These are phyloP conservation scores for Phalacrocorax aristotelis DNA, from an alignment of 2,113 vertebrate genomes.

Conservation along the genomic window DNA sequence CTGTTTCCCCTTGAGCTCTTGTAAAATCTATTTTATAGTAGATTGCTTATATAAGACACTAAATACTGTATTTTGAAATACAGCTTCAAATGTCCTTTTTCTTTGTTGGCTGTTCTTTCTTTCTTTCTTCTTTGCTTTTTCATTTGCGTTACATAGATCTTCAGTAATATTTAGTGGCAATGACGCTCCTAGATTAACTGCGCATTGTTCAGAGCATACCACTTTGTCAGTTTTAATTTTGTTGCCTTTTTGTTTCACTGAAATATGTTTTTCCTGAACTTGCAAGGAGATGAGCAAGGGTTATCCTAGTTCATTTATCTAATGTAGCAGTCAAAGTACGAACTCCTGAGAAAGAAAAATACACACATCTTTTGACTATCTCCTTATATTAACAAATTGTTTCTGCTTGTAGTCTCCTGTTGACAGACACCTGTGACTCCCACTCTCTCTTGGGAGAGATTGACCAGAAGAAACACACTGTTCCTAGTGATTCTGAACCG, in stretches of 20 bases:
- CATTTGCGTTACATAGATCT: background rate
- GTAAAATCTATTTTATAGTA: background rate
- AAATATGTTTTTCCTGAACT: background rate
- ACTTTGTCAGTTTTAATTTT: conserved; percentile 7
- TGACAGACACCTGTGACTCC: background rate
- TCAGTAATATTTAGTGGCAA: background rate
- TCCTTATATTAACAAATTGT: background rate
- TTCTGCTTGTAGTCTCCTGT: background rate
- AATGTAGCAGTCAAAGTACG: background rate
- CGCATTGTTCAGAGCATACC: background rate
- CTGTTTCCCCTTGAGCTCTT: background rate
- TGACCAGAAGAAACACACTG: background rate
- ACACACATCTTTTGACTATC: background rate
- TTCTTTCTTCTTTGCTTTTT: background rate
- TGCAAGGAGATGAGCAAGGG: background rate
- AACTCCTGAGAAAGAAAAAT: background rate
- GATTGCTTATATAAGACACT: background rate
- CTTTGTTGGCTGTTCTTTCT: background rate
- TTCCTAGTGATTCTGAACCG: background rate
- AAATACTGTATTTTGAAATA: background rate
- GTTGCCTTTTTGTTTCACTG: background rate
- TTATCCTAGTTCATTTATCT: background rate
- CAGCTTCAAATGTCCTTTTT: background rate
- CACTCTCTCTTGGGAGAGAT: background rate
- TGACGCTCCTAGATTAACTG: background rate